Evolutionary conservation across 2,888 invertebrate genomes (phyloP).

Genomic region (Hydriomena furcata): DNA sequence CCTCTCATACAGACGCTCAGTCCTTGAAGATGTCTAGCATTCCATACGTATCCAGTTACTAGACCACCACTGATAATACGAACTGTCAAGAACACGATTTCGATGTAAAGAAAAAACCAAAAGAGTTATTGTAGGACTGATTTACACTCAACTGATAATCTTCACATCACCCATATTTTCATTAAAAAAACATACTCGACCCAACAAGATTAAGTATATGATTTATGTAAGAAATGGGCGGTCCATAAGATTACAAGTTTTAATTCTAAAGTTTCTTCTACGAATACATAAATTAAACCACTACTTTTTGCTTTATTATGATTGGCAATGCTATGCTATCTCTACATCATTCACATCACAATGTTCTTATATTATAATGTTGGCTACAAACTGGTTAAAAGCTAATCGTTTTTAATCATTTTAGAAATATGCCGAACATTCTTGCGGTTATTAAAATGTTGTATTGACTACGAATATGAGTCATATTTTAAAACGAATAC

Average conservation of each 20-base stretch:
- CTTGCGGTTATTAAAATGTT: conserved; percentile 16
- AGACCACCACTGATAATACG: no score
- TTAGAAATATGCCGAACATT: conserved; percentile 52
- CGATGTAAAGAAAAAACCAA: no score
- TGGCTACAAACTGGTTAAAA: conserved; percentile 48
- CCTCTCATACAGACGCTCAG: no score
- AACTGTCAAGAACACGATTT: no score
- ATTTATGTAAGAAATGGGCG: no score
- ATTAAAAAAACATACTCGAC: conserved; percentile 1
- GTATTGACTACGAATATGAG: conserved; percentile 29
- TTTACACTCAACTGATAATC: conserved; percentile 1
- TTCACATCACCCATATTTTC: background rate
- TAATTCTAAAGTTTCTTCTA: no score
- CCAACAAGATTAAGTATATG: background rate
- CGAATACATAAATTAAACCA: no score
- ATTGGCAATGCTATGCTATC: conserved; percentile 39
- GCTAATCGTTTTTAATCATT: conserved; percentile 54
- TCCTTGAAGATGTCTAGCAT: no score
- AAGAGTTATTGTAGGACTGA: background rate
- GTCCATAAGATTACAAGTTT: background rate
- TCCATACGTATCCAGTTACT: no score
- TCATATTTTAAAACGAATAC: conserved; percentile 25
- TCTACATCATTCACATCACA: conserved; percentile 58
- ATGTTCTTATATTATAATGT: conserved; percentile 70
- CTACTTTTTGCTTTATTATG: conserved; percentile 11